Evolutionary conservation across 2,113 vertebrate species (phyloP).

Genomic region (Hipposideros armiger): DNA sequence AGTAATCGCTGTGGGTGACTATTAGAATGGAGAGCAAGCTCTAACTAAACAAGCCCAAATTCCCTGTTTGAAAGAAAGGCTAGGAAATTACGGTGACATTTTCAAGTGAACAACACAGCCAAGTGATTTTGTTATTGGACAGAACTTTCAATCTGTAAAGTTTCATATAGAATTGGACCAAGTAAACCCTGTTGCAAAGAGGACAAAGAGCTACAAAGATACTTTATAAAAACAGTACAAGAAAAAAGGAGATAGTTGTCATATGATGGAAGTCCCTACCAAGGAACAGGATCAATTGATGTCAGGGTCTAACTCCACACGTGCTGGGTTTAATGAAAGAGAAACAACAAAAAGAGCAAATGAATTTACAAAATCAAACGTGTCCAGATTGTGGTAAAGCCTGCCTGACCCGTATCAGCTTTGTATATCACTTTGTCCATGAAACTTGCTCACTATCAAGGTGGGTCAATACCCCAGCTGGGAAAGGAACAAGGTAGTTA

Average conservation of each 20-base stretch:
- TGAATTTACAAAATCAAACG: not conserved
- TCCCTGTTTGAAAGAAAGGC: conserved; percentile 54
- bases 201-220: not conserved
- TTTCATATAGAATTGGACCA: conserved; percentile 32
- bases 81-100: conserved; percentile 46
- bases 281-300: not conserved
- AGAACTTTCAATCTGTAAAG: conserved; percentile 40
- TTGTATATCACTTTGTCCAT: not conserved
- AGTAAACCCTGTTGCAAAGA: not conserved
- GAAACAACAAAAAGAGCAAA: conserved; percentile 7
- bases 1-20: not conserved
- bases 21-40: conserved; percentile 52
- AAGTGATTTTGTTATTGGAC: conserved; percentile 45
- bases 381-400: not conserved
- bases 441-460: not conserved
- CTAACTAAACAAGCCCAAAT: conserved; percentile 62
- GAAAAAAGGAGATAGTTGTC: not conserved
- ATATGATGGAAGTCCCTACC: not conserved
- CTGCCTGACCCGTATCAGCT: not conserved
- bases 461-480: not conserved
- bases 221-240: not conserved
- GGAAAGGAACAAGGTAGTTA: not conserved
- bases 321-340: not conserved
- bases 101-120: conserved; percentile 31
- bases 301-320: not conserved